phyloP scores from a whole-genome alignment of 2,888 invertebrate species.

The Celastrina argiolus region DNA sequence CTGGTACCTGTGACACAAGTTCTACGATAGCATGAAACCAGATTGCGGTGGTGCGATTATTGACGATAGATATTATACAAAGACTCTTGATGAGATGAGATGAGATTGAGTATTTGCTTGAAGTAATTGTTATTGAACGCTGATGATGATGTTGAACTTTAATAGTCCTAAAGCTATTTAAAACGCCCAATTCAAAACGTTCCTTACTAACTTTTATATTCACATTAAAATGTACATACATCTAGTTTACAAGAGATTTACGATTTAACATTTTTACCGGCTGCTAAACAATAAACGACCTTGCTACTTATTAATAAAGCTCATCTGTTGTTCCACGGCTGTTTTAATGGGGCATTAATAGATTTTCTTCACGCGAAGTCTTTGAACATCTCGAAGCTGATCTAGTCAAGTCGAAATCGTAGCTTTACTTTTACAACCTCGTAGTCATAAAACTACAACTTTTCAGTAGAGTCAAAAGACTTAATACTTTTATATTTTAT shows the following conservation, averaged over 20 bases:
- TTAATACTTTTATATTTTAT: too few relatives aligned
- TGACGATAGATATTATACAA: too few relatives aligned
- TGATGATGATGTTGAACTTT: background rate
- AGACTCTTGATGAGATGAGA: too few relatives aligned
- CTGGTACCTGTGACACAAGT: too few relatives aligned
- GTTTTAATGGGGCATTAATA: conserved; percentile 6
- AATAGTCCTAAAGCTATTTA: background rate
- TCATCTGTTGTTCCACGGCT: background rate
- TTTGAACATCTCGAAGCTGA: background rate
- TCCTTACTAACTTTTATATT: conserved; percentile 20
- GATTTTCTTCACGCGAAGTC: background rate
- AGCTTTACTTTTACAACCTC: too few relatives aligned
- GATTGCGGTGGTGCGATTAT: too few relatives aligned
- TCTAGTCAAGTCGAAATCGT: too few relatives aligned
- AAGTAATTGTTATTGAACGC: background rate
- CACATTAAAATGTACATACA: conserved; percentile 23
- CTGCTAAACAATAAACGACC: conserved; percentile 14
- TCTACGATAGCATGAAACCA: too few relatives aligned
- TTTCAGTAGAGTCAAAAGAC: too few relatives aligned
- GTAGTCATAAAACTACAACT: too few relatives aligned
- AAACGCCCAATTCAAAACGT: conserved; percentile 5
- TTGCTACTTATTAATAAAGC: background rate
- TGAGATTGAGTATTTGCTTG: background rate
- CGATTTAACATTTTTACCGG: conserved; percentile 23
- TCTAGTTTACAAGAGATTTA: conserved; percentile 28